Evolutionary conservation across 2,113 vertebrate genomes (phyloP).

Genomic region (Ctenomys sociabilis): DNA sequence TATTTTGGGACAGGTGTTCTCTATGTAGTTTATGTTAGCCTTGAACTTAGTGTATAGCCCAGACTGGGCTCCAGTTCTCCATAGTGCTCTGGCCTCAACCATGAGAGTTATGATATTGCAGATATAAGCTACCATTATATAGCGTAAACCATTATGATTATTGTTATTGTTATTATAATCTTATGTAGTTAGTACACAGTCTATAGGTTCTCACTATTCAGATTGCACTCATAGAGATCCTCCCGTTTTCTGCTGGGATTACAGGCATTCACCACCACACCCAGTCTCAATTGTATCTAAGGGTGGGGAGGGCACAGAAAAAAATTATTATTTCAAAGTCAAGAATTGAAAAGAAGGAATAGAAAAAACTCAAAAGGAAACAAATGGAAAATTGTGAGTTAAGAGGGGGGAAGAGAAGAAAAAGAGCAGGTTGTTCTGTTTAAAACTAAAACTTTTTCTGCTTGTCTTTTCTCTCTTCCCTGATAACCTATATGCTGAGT

Average conservation of each 20-base stretch:
- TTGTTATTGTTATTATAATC: too few species aligned
- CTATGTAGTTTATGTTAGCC: background rate
- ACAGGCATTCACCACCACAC: too few species aligned
- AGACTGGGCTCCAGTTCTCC: background rate
- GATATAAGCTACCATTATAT: background rate
- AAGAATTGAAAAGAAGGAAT: background rate
- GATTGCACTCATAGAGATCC: too few species aligned
- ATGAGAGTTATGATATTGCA: background rate
- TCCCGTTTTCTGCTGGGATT: too few species aligned
- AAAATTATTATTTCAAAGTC: background rate
- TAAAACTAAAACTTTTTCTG: background rate
- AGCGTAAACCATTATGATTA: background rate
- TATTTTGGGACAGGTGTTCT: background rate
- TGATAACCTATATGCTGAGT: background rate
- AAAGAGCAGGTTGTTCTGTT: background rate
- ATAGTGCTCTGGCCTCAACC: background rate
- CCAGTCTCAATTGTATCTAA: too few species aligned
- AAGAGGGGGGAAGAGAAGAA: background rate
- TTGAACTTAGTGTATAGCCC: background rate
- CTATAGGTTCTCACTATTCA: too few species aligned
- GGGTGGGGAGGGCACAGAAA: too few species aligned
- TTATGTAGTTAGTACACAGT: too few species aligned
- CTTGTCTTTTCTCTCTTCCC: background rate
- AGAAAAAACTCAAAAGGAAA: background rate
- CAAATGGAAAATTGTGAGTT: background rate